Conservation (phyloP, 2,113 vertebrate species). For the Apaloderma vittatum region DNA sequence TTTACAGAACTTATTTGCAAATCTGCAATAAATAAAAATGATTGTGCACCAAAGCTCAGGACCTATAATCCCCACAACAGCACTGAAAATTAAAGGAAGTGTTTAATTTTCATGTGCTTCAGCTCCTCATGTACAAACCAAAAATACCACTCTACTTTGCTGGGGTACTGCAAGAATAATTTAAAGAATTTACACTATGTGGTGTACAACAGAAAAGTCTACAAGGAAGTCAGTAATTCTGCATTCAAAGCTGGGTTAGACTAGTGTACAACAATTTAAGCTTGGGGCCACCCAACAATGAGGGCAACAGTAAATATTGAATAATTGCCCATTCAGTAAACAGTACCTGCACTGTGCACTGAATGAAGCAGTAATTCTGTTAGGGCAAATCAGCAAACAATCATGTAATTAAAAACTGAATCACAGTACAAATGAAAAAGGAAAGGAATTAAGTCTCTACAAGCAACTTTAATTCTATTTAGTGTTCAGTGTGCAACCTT, state of each 20-base stretch:
- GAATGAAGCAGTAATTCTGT: background rate
- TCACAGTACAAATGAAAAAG: background rate
- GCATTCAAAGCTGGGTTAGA: background rate
- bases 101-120: background rate
- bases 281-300: background rate
- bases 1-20: background rate
- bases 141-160: background rate
- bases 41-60: background rate
- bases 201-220: background rate
- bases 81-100: background rate
- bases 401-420: background rate
- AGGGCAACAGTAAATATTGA: background rate
- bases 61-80: background rate
- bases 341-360: background rate
- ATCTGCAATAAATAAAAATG: background rate
- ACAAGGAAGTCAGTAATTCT: background rate
- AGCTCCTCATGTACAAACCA: background rate
- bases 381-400: background rate
- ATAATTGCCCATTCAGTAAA: background rate
- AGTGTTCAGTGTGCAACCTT: background rate
- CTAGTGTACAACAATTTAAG: background rate
- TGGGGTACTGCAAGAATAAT: background rate
- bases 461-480: background rate
- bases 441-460: background rate
- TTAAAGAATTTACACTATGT: background rate